Percentiles rank a stretch among this genome's conserved stretches.
Evolutionary conservation across 2,888 invertebrate genomes (phyloP).

Genomic region (Heteropelma amictum): DNA sequence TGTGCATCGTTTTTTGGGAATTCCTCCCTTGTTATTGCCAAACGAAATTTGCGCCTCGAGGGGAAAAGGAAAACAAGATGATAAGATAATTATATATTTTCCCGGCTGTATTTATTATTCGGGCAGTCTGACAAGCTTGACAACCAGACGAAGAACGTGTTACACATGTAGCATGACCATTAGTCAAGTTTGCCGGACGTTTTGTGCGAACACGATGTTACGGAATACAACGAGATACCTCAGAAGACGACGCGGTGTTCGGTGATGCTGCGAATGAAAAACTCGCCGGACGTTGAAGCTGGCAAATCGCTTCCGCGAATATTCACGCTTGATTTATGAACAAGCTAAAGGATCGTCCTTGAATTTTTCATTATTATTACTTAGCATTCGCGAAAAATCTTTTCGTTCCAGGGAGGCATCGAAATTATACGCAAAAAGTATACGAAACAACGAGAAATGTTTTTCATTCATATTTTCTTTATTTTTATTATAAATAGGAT

Average conservation of each 20-base stretch:
- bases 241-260: no score
- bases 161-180: constrained; percentile 38
- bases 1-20: constrained; percentile 39
- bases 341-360: no score
- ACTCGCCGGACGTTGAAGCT: no score
- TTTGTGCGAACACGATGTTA: constrained; percentile 20
- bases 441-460: neutral
- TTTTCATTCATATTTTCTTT: neutral
- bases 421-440: no score
- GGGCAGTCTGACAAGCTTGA: constrained; percentile 37
- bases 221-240: constrained; percentile 12
- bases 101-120: constrained; percentile 11
- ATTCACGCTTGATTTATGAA: no score
- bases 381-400: no score
- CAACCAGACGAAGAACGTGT: constrained; percentile 29
- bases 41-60: constrained; percentile 19
- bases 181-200: constrained; percentile 34
- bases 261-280: no score
- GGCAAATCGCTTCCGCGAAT: neutral
- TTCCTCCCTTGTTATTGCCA: constrained; percentile 34
- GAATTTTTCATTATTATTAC: no score
- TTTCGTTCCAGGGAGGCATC: no score
- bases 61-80: neutral
- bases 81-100: constrained; percentile 35
- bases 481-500: constrained; percentile 52